phyloP scores from a whole-genome alignment of 2,888 invertebrate species.

The Mythimna ferrago region DNA sequence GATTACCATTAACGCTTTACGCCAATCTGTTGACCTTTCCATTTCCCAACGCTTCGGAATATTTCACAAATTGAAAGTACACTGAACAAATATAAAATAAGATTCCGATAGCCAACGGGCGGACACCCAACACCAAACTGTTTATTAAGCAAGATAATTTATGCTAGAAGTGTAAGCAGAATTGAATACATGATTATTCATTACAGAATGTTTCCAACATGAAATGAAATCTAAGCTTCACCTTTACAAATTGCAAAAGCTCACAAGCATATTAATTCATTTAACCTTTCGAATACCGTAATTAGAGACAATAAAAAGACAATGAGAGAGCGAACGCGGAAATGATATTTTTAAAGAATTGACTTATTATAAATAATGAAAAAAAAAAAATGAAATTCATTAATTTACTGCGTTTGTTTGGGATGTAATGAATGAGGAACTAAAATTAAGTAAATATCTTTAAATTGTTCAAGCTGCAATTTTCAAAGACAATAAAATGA shows the following conservation, averaged over 20 bases:
- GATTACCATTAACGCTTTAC: constrained; percentile 40
- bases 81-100: constrained; percentile 44
- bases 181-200: constrained; percentile 12
- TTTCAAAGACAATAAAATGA: constrained; percentile 29
- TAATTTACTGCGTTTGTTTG: no score
- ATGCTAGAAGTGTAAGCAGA: constrained; percentile 1
- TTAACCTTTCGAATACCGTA: not conserved
- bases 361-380: no score
- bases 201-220: constrained; percentile 7
- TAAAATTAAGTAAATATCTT: not conserved
- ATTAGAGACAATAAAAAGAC: no score
- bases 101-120: constrained; percentile 10
- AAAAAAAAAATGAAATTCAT: no score
- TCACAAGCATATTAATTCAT: not conserved
- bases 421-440: not conserved
- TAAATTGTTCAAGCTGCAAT: not conserved
- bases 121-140: constrained; percentile 2
- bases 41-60: constrained; percentile 25
- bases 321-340: no score
- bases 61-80: constrained; percentile 52
- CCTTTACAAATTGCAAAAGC: constrained; percentile 8
- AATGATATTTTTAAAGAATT: no score
- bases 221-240: not conserved
- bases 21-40: constrained; percentile 41
- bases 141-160: constrained; percentile 17